phyloP scores from a whole-genome alignment of 2,797 vertebrate genomes.

The Leptodactylus fallax region DNA sequence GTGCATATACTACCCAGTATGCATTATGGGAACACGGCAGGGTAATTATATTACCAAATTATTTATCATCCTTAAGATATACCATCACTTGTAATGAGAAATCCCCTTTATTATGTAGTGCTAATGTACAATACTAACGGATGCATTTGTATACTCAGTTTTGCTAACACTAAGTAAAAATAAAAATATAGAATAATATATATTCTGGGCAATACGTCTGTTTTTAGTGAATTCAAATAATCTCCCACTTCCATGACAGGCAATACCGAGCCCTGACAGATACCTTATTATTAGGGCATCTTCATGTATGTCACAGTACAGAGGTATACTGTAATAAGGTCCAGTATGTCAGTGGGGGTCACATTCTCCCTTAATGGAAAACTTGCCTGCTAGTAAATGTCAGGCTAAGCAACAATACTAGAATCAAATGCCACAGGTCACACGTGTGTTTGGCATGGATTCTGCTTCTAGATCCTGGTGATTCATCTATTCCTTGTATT shows the following conservation, averaged over 20 bases:
- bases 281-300: background rate
- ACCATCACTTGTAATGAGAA: background rate
- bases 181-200: background rate
- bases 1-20: too few species aligned
- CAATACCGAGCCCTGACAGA: too few species aligned
- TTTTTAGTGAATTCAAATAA: background rate
- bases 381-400: constrained; percentile 23
- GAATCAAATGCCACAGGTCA: constrained; percentile 35
- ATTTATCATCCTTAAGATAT: too few species aligned
- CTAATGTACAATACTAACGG: too few species aligned
- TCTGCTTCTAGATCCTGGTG: background rate
- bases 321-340: background rate
- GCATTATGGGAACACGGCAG: too few species aligned
- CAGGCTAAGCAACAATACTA: background rate
- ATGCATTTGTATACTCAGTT: too few species aligned
- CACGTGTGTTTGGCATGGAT: background rate
- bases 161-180: background rate
- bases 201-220: background rate
- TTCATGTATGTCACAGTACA: background rate
- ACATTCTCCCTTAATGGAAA: constrained; percentile 14
- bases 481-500: background rate
- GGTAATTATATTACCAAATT: too few species aligned
- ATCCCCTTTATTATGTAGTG: background rate
- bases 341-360: background rate
- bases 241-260: too few species aligned